Base-by-base conservation (phyloP, 2,888 invertebrate species). In the Cremastinae sp. region DNA sequence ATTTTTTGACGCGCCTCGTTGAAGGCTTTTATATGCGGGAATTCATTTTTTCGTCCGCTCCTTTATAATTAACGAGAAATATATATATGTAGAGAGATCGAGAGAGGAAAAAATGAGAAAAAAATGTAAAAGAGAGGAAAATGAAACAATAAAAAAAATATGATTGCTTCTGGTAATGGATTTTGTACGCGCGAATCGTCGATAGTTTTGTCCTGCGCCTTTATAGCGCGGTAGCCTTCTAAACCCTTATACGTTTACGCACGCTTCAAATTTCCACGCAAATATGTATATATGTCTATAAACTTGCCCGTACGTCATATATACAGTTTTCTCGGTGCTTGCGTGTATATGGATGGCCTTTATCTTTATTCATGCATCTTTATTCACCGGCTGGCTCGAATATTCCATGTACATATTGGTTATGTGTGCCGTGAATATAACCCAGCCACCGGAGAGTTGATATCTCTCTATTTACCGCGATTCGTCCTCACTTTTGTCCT, bases 361-460 rank as follows among this genome's bases (percentile, higher is more conserved):
- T 62, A 76, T 76, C 75, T 76, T 76, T 72, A 76, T 76, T 68
- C 72, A 68, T 72, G 72, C 62, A 76, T 76, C 75, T 76, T 72
- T 72, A 64, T 64, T 58, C 72, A 69, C 68, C 68, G 58, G 51
- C 16, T 34, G 12, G 51, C 38, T 68, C 75, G 51, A 66, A 71
- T 71, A 62, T 58, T 62, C 45, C 14, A 54, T 62, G 14, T 62
- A n/a, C 47, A 20, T 38, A 62, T 38, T 36, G 8, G 20, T 41
- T 53, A 20, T 41, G 41, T 54, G 10, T 43, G 34, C 5, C 22
- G 22, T 53, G 49, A 49, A 41, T 36, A 53, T 53, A 49, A 56
- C 34, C 53, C 41, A 49, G 56, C 28, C 28, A 28, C 28, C 28
- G 22, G 58, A 22, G 20, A 36, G 41, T 51, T 53, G 69, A 76